A percentile compares a stretch with the other conserved stretches of the same genome.
Conservation (phyloP, 2,797 vertebrate genomes). For the Dromococcyx pavoninus region DNA sequence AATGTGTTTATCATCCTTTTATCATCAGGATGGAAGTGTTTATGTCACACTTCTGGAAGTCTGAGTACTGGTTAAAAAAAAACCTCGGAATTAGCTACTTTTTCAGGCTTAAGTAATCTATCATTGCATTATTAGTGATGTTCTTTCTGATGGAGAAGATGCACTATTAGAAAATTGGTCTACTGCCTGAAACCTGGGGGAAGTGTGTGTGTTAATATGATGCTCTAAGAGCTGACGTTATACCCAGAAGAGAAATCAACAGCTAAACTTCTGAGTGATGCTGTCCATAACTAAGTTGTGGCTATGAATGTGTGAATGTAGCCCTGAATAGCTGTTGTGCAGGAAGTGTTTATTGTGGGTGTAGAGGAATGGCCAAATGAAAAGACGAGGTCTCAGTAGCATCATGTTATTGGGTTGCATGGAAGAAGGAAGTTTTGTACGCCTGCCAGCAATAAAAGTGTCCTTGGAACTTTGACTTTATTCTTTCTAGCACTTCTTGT, state of each 20-base stretch:
- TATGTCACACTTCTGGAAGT: fast-evolving
- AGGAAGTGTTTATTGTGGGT: conserved; percentile 13
- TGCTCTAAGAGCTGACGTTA: neutral
- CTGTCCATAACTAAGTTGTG: neutral
- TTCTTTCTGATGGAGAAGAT: neutral
- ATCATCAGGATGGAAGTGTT: neutral
- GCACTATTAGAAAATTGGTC: neutral
- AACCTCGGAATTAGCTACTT: neutral
- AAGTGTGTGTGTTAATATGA: no score
- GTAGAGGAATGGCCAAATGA: neutral
- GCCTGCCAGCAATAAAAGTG: conserved; percentile 22
- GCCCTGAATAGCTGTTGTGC: neutral
- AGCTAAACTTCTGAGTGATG: neutral
- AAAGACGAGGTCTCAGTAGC: neutral
- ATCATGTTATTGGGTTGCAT: neutral
- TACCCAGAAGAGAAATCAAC: conserved; percentile 8
- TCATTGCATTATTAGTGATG: neutral
- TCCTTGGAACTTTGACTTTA: neutral
- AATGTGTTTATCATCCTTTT: neutral
- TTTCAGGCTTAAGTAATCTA: neutral
- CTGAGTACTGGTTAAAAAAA: neutral
- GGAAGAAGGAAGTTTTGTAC: neutral
- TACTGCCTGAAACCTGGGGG: neutral
- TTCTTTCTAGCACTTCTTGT: neutral
- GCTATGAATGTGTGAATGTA: conserved; percentile 18